Conservation (phyloP, 2,797 vertebrate species). For the Carapus acus region DNA sequence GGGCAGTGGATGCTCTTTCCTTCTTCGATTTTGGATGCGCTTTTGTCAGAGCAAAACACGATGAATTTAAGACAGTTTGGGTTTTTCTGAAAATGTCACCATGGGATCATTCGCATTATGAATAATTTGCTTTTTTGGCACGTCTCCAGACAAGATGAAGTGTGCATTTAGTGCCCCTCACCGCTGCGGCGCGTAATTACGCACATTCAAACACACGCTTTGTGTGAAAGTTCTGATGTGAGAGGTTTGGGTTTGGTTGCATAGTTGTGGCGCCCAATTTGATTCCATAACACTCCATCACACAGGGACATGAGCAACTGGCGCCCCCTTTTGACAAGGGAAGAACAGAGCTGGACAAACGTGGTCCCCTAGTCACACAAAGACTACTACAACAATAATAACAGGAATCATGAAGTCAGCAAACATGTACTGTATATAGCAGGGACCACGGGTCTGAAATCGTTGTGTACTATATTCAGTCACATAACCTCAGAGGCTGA, state of each 20-base stretch:
- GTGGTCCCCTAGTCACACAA: too few relatives aligned
- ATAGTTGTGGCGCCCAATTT: background rate
- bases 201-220: background rate
- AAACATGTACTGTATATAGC: too few relatives aligned
- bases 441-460: background rate
- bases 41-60: too few relatives aligned
- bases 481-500: too few relatives aligned
- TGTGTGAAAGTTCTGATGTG: background rate
- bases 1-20: too few relatives aligned
- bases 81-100: too few relatives aligned
- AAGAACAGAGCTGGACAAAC: too few relatives aligned
- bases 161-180: constrained; percentile 2
- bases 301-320: constrained; percentile 31
- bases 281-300: constrained; percentile 7
- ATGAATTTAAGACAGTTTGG: background rate
- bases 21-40: too few relatives aligned
- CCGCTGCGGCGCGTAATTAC: constrained; percentile 8
- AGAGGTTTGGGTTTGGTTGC: background rate
- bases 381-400: too few relatives aligned
- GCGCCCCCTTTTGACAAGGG: constrained; percentile 62
- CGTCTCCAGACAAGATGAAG: too few relatives aligned
- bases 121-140: too few relatives aligned
- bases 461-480: background rate
- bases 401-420: too few relatives aligned
- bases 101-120: background rate